Evolutionary conservation across 35 echinoderm and acorn worm genomes (phyloP), one percentile per base, ranked within the genome.

Genomic region (Hemicentrotus pulcherrimus): DNA sequence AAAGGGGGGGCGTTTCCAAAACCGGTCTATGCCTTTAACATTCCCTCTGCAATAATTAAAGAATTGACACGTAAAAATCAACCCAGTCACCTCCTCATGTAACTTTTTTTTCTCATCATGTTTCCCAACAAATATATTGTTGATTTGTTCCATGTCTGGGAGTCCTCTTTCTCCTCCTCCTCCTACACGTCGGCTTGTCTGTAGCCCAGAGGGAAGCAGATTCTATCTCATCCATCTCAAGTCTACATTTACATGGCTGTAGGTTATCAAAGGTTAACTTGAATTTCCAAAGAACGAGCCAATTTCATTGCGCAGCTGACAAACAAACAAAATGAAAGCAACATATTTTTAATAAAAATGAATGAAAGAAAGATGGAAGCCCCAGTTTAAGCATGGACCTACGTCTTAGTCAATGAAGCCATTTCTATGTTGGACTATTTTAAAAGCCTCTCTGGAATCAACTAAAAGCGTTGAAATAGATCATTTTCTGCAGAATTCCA

Each of bases 171-270:
- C 35, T 41, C 35, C 35, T 11, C 52, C 52, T 59, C 52, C 52
- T 59, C 35, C 65, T 4, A 78, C 24, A 78, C 19, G 65, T 78
- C 65, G 19, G 6, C 65, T n/a, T n/a, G 65, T 78, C 65, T 78
- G 65, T 78, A 78, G 65, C 65, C 65, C n/a, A 78, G 65, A 78
- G 65, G 65, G 65, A n/a, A 6, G 24, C 65, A 78, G 65, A 78
- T 78, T 78, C 65, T 78, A 78, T 78, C 65, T 78, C 65, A 78
- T 78, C 65, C 65, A 78, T 78, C 65, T 78, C 19, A 22, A 78
- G 65, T 78, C 65, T 78, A 78, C 65, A 78, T 78, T 78, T 78
- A 78, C 65, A 78, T 78, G 65, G 65, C 65, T 78, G 5, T 78
- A 22, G 24, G 65, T 78, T 78, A 78, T 78, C 24, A 78, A 78